Evolutionary conservation across 2,888 invertebrate genomes (phyloP).

Genomic region (Eustalomyia histrio): DNA sequence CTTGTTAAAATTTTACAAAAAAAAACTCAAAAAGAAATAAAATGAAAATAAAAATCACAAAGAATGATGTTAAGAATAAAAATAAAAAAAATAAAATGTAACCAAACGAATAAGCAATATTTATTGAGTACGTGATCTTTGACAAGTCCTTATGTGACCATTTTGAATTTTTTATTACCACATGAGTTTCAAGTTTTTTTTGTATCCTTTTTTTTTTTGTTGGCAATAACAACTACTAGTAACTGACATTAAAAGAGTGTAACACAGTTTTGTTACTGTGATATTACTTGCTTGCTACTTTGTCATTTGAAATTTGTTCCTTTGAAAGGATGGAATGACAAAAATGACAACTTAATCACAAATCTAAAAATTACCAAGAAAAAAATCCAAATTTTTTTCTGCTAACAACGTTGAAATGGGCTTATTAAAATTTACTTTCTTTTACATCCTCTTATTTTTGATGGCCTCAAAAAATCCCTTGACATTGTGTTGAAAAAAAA

Average conservation of each 20-base stretch:
- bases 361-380: constrained; percentile 29
- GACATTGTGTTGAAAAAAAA: constrained; percentile 35
- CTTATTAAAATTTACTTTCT: constrained; percentile 46
- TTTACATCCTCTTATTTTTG: constrained; percentile 7
- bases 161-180: constrained; percentile 78
- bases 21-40: constrained; percentile 6
- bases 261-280: background rate
- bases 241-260: constrained; percentile 24
- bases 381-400: constrained; percentile 7
- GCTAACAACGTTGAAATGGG: constrained; percentile 25
- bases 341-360: constrained; percentile 54
- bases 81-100: constrained; percentile 31
- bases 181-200: constrained; percentile 50
- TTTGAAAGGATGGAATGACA: constrained; percentile 1
- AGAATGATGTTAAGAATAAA: constrained; percentile 17
- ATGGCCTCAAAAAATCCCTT: constrained; percentile 30
- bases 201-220: constrained; percentile 6
- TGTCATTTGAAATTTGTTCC: constrained; percentile 21
- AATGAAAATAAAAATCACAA: constrained; percentile 30
- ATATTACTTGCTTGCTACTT: background rate
- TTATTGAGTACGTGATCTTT: constrained; percentile 80
- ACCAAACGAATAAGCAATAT: constrained; percentile 76
- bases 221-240: constrained; percentile 8
- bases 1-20: constrained; percentile 28
- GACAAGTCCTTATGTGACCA: constrained; percentile 79